Percentiles rank a stretch among this genome's conserved stretches.
Conservation (phyloP, 1,140 invertebrate genomes). For the Drosophila sechellia region DNA sequence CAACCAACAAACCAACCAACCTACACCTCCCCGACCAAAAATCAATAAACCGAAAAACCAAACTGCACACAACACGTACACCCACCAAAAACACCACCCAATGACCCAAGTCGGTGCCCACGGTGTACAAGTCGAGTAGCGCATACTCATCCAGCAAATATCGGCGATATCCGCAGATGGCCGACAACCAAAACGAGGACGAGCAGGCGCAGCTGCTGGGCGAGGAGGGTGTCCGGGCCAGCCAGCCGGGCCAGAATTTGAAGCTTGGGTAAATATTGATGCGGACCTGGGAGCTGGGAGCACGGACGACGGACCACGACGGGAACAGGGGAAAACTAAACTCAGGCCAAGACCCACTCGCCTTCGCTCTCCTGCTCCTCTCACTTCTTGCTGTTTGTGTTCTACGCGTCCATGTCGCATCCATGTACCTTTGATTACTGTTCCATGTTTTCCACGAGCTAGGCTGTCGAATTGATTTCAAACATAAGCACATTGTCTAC, state of each 20-base stretch:
- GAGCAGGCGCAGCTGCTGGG: conserved; percentile 97
- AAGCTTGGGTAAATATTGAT: conserved; percentile 91
- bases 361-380: conserved; percentile 56
- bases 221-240: conserved; percentile 95
- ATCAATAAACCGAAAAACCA: conserved; percentile 46
- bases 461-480: conserved; percentile 34
- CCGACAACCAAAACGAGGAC: conserved; percentile 95
- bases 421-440: conserved; percentile 24
- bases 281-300: conserved; percentile 18
- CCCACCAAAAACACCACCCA: conserved; percentile 31
- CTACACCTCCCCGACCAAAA: conserved; percentile 40
- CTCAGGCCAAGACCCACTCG: conserved; percentile 55
- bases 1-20: conserved; percentile 49
- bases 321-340: conserved; percentile 66
- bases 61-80: conserved; percentile 34
- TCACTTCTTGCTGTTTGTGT: conserved; percentile 38
- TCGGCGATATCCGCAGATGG: conserved; percentile 89
- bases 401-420: conserved; percentile 14
- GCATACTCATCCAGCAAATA: conserved; percentile 73
- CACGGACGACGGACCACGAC: conserved; percentile 7
- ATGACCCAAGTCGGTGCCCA: conserved; percentile 73
- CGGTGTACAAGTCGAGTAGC: conserved; percentile 78
- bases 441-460: conserved; percentile 25
- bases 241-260: conserved; percentile 97
- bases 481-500: conserved; percentile 42